Base-by-base conservation (phyloP, 1,140 invertebrate genomes). In the Anastrepha ludens region DNA sequence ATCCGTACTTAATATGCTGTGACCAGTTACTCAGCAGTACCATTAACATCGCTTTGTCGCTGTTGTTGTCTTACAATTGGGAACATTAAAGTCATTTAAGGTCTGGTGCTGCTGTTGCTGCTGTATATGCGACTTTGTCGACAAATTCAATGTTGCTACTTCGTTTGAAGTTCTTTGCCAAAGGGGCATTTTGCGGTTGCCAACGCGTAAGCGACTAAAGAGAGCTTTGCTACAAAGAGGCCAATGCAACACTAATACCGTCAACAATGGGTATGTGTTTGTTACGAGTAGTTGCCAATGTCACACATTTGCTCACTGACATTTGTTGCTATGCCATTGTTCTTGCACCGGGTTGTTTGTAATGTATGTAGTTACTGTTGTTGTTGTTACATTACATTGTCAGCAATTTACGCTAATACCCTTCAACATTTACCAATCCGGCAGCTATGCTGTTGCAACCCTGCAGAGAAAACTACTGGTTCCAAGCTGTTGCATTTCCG, bases 161-260 rank as follows among this genome's bases (percentile, higher is more conserved):
- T 55, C 17, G n/a, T 81, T 81, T 81, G 74, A 81, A 81, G 74
- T 81, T 50, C 74, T 81, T 81, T 58, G 74, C 74, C 74, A 81
- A 81, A 81, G 74, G 74, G 74, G 41, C 41, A 81, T 81, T 81
- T 81, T 50, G 74, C n/a, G 44, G 74, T 81, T 41, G 47, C 41
- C 41, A 50, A 81, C 15, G 47, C 7, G 15, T 17, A 81, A 50
- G 50, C 11, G 50, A 55, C 6, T 55, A 55, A 55, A 81, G 44
- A 81, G 9, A 55, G 50, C 7, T 81, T 50, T 50, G 47, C 41
- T 55, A 13, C 44, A 20, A 81, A 81, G 17, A 5, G n/a, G 74
- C 74, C 55, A 81, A 20, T 50, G 47, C 2, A n/a, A 55, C 6
- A 55, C 44, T 13, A 81, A 55, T 81, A 15, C 44, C 47, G 55